phyloP scores from a whole-genome alignment of 2,797 vertebrate genomes.

The Acrossocheilus wenchowensis region DNA sequence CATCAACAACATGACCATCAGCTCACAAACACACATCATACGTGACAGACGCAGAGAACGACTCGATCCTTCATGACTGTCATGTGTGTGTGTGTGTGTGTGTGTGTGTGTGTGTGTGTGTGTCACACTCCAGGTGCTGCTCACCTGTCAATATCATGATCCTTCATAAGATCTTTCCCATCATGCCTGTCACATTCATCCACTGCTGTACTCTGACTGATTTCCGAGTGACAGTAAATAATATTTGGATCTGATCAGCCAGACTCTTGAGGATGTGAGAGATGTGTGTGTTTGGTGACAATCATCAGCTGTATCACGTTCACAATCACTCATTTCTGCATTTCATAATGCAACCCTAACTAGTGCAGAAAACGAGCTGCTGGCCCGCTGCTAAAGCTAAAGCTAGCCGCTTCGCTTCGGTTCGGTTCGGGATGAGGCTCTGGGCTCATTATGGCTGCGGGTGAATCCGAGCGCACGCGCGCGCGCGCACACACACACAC shows the following conservation, averaged over 20 bases:
- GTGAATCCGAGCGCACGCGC: not conserved
- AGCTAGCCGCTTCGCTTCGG: not conserved
- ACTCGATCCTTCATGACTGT: not conserved
- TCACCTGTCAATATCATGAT: not conserved
- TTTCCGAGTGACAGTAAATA: slow-evolving; percentile 1
- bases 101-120: no score
- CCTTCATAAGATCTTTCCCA: not conserved
- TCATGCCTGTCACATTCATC: not conserved
- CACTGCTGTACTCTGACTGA: not conserved
- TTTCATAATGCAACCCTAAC: not conserved
- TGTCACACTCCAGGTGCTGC: no score
- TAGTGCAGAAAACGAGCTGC: not conserved
- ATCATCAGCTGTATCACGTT: not conserved
- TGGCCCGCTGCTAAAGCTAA: slow-evolving; percentile 12
- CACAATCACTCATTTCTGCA: not conserved
- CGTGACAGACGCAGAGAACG: not conserved
- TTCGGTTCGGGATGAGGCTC: slow-evolving; percentile 35
- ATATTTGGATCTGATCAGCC: not conserved
- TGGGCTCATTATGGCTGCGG: slow-evolving; percentile 34
- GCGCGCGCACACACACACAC: rapidly evolving
- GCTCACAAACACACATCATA: not conserved
- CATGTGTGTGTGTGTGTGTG: not conserved
- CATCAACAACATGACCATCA: not conserved
- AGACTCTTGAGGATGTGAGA: not conserved
- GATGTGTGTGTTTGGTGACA: not conserved